Base-by-base conservation (phyloP, 2,888 invertebrate species). In the Pollenia angustigena region DNA sequence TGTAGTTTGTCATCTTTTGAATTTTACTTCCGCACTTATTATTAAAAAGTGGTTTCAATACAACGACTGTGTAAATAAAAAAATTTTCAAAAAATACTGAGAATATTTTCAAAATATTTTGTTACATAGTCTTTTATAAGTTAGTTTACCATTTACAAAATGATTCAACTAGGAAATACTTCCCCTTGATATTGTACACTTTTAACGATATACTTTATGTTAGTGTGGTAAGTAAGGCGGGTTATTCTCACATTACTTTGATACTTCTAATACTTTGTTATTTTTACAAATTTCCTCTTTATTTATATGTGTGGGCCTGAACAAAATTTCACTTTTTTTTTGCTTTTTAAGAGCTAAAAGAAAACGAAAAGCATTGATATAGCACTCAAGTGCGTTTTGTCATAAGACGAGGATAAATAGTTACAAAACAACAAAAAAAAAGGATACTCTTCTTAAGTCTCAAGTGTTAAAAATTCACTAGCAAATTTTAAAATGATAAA, bases 391-490 rank as follows among this genome's bases (percentile, higher is more conserved):
- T 50, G 56, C 46, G 1, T 56, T 48, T 52, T 44, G n/a, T 54
- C 75, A 60, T 76, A 83, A 18, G 48, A 58, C 44, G 6, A 62
- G 54, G 48, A 60, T 69, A 54, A 69, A 54, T 40, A 69, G 42
- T 58, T 44, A 42, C 14, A 7, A 12, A 48, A 54, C 12, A 16
- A 12, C 10, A 69, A 54, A 42, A 23, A 23, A 52, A 69, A 64
- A 56, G 46, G 56, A 76, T 60, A 60, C 44, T 64, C 23, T 69
- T 46, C 32, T 40, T 2, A 8, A 71, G 76, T 78, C 56, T 83
- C 48, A 82, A 79, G 74, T 82, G 69, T 69, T 64, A 48, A 9
- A 56, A 62, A 60, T 50, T 23, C 69, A 66, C 44, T 72, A 9
- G 18, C 40, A 46, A 46, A 48, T 60, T 82, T 69, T 52, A 23